Evolutionary conservation across 1,140 invertebrate species (phyloP), one percentile per base, ranked within the genome.

Genomic region (Solenopsis invicta): DNA sequence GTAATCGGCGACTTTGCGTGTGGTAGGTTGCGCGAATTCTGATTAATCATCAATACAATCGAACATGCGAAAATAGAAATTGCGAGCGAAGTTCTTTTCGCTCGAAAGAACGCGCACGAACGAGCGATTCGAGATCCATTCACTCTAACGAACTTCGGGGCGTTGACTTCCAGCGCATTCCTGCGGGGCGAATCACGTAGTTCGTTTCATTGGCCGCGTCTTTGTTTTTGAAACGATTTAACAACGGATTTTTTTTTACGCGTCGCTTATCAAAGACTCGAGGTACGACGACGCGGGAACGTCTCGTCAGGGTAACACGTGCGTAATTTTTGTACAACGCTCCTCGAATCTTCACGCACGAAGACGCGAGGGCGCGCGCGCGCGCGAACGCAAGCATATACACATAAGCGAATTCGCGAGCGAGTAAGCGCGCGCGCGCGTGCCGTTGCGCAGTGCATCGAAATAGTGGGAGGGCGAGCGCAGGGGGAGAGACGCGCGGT

Each of bases 91-190:
- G 45, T 21, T 71, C 34, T 56, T 71, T 69, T 48, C 29, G 77
- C 64, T 37, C n/a, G 9, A 61, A 45, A n/a, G 52, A 29, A 24
- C 16, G 37, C 34, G 21, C 13, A 34, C 34, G 48, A n/a, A 48
- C 80, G 69, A 48, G 13, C 24, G 21, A 50, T 24, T 48, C 45
- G 52, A 82, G 41, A 61, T 84, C 29, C 69, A 74, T 50, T 74
- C 54, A 21, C 13, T 74, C 54, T 74, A 75, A 75, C 59, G 72
- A 84, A 62, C 80, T 21, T 62, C 41, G 69, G 80, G 54, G 56
- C 80, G 56, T 75, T 84, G 69, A 84, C 69, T 61, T 50, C 29
- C 13, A 21, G 41, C 69, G 69, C 69, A 84, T 84, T 84, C 80
- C 54, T 54, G 29, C 54, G 41, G 59, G 69, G 12, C 69, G 80